Evolutionary conservation across 1,140 invertebrate genomes (phyloP).

Genomic region (Tetraneura akinire): DNA sequence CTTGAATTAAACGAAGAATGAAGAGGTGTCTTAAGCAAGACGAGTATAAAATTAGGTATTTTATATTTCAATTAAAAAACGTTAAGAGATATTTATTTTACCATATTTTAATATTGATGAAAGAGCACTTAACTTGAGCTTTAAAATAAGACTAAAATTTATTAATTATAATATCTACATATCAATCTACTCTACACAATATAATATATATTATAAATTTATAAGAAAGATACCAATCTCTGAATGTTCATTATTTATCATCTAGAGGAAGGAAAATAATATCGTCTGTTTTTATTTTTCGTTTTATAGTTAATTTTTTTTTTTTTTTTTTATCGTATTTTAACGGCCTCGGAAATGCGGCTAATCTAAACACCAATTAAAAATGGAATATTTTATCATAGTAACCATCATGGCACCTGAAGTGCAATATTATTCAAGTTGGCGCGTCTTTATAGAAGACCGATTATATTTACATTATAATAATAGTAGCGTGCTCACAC

Average conservation of each 20-base stretch:
- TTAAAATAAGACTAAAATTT: neutral
- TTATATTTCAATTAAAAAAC: too few relatives aligned
- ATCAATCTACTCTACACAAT: too few relatives aligned
- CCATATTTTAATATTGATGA: neutral
- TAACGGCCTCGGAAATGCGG: neutral
- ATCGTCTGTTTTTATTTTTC: neutral
- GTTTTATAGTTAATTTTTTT: neutral
- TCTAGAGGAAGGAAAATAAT: neutral
- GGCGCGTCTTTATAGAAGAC: neutral
- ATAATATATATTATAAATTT: too few relatives aligned
- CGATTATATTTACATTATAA: neutral
- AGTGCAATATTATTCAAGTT: conserved; percentile 3
- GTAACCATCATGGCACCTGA: neutral
- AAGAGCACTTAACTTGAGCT: neutral
- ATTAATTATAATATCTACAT: neutral
- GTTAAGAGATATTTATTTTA: too few relatives aligned
- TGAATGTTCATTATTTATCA: neutral
- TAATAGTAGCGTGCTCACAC: too few relatives aligned
- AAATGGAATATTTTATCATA: conserved; percentile 28
- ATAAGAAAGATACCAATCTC: conserved; percentile 1
- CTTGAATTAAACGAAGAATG: too few relatives aligned
- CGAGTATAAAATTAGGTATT: too few relatives aligned
- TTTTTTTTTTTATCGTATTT: neutral
- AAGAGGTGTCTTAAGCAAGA: too few relatives aligned
- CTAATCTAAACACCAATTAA: conserved; percentile 12